These are phyloP conservation scores for Myzus persicae DNA, from an alignment of 1,140 invertebrate genomes.

Conservation along the genomic window DNA sequence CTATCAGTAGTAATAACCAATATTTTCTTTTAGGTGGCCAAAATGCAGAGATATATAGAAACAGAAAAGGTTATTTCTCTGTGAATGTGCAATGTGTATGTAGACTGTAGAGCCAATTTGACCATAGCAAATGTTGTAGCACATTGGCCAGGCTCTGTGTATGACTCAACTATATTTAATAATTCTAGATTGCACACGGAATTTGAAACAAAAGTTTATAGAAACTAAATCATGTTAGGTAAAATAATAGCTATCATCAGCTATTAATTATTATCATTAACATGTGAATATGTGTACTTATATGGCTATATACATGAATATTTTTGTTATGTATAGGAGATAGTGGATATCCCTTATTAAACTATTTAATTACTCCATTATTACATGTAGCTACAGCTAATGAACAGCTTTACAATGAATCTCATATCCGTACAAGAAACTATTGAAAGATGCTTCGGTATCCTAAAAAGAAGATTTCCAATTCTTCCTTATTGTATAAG, in stretches of 20 bases:
- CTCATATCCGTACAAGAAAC: not conserved
- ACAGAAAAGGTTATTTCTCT: not conserved
- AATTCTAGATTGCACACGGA: not conserved
- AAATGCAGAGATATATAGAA: not conserved
- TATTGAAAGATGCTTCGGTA: not conserved
- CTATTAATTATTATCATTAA: no score
- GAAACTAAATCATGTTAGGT: not conserved
- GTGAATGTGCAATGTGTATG: not conserved
- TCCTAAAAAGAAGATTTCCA: not conserved
- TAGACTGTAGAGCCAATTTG: not conserved
- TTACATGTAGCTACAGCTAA: not conserved
- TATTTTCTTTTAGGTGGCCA: not conserved
- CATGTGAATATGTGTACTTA: no score
- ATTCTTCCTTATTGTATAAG: not conserved
- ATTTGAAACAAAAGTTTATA: not conserved
- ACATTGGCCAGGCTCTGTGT: not conserved
- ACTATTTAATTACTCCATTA: not conserved
- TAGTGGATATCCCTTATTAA: not conserved
- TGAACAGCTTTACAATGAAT: not conserved
- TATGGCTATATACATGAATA: no score
- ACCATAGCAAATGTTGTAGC: not conserved
- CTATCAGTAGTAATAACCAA: no score
- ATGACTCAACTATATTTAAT: not conserved
- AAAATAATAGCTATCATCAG: no score
- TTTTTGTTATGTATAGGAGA: not conserved